These are phyloP conservation scores for Agrochola litura DNA, from an alignment of 2,888 invertebrate genomes.

Conservation along the genomic window DNA sequence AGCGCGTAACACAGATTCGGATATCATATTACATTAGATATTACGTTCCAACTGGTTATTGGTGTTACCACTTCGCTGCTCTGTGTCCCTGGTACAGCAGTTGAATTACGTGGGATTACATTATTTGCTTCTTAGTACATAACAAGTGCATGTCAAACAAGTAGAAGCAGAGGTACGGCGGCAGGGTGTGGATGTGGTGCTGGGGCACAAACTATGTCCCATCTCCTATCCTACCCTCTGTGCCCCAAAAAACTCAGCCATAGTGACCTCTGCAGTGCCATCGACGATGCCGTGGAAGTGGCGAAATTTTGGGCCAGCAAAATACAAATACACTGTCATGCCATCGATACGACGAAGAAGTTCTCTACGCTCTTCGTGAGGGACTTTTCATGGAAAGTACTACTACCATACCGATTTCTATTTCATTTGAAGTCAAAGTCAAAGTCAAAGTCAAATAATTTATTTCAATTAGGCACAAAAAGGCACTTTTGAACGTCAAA, in stretches of 20 bases:
- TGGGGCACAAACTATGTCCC: not conserved
- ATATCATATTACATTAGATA: conserved; percentile 38
- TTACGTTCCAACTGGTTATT: conserved; percentile 41
- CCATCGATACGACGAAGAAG: not conserved
- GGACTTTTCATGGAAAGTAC: not conserved
- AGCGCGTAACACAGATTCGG: conserved; percentile 52
- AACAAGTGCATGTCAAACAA: not conserved
- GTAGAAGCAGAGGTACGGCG: not conserved
- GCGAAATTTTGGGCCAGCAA: too few relatives aligned
- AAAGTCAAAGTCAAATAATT: too few relatives aligned
- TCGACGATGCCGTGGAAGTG: not conserved
- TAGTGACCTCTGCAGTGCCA: not conserved
- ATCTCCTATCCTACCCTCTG: too few relatives aligned
- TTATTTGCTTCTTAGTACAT: not conserved
- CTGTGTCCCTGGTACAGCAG: conserved; percentile 26
- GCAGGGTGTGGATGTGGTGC: not conserved
- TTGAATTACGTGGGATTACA: not conserved
- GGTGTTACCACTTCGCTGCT: conserved; percentile 6
- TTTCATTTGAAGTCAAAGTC: not conserved
- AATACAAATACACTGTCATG: too few relatives aligned
- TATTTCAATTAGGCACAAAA: too few relatives aligned
- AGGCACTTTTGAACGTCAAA: too few relatives aligned
- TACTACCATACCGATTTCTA: not conserved
- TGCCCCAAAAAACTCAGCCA: too few relatives aligned
- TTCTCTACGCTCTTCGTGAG: not conserved